Percentiles rank a stretch among this genome's conserved stretches.
Evolutionary conservation across 2,888 invertebrate species (phyloP).

Genomic region (Phorcus lineatus): DNA sequence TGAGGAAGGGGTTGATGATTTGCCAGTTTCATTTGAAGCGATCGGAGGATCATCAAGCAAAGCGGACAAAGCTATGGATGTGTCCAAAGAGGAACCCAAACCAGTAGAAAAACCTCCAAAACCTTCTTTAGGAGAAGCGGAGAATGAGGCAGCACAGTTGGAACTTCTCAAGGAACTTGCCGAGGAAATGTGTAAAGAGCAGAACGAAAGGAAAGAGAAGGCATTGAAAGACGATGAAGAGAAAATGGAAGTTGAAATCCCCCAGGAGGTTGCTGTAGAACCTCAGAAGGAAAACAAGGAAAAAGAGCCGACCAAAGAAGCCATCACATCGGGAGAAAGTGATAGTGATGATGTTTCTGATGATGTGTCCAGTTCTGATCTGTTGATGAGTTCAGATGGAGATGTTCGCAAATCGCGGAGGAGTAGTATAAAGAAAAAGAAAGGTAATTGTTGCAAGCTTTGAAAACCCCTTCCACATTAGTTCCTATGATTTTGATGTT

Average conservation of each 20-base stretch:
- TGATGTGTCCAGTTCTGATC: constrained; percentile 31
- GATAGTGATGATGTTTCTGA: constrained; percentile 20
- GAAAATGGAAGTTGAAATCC: not conserved
- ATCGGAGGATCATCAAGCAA: not conserved
- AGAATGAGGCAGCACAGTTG: constrained; percentile 42
- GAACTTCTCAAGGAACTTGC: constrained; percentile 44
- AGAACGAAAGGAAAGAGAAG: constrained; percentile 27
- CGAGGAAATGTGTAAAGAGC: constrained; percentile 40
- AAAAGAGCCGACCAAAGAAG: constrained; percentile 27
- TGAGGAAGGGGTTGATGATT: constrained; percentile 23
- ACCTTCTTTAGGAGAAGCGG: not conserved
- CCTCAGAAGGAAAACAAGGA: not conserved
- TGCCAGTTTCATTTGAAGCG: not conserved
- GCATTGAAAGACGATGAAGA: constrained; percentile 16
- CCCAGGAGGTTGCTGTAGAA: not conserved
- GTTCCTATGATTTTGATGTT: no score
- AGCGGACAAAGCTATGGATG: constrained; percentile 19
- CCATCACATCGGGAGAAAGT: not conserved
- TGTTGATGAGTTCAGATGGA: constrained; percentile 30
- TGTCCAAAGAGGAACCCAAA: not conserved
- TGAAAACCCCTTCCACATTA: no score
- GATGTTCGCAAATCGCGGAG: constrained; percentile 21
- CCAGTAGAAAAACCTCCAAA: not conserved
- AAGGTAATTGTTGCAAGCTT: not conserved
- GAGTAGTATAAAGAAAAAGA: constrained; percentile 20